Conservation (phyloP, 2,888 invertebrate species). For the Bugula neritina region DNA sequence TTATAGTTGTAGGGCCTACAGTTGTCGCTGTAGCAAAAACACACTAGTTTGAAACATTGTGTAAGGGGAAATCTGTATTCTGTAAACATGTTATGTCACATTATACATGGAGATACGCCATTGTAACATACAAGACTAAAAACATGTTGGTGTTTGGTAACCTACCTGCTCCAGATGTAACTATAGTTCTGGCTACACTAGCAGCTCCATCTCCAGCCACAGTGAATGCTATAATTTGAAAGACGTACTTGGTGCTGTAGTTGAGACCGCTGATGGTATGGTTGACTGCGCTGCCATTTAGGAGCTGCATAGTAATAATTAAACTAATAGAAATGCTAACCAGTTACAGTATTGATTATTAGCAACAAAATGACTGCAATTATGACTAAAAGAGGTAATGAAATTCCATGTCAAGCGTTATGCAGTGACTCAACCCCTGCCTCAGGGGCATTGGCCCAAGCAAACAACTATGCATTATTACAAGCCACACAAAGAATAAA, state of each 20-base stretch:
- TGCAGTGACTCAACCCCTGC: too few relatives aligned
- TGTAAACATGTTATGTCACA: too few relatives aligned
- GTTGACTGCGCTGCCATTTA: constrained; percentile 8
- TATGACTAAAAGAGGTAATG: neutral
- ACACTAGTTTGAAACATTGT: too few relatives aligned
- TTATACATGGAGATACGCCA: too few relatives aligned
- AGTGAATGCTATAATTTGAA: constrained; percentile 88
- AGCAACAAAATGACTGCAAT: neutral
- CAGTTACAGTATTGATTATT: constrained; percentile 21
- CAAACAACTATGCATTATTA: too few relatives aligned
- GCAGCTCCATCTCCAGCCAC: constrained; percentile 93
- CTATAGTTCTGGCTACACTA: constrained; percentile 75
- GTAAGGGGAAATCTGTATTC: too few relatives aligned
- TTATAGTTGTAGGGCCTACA: neutral
- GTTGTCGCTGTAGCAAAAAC: neutral
- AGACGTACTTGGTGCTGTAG: constrained; percentile 83
- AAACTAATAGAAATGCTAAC: neutral
- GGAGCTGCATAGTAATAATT: neutral
- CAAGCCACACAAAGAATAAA: too few relatives aligned
- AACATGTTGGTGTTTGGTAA: too few relatives aligned
- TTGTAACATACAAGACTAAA: too few relatives aligned
- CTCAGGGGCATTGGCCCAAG: too few relatives aligned
- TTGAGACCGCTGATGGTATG: constrained; percentile 69
- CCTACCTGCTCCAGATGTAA: constrained; percentile 60
- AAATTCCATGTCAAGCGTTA: too few relatives aligned